A percentile compares a stretch with the other conserved stretches of the same genome.
These are phyloP conservation scores for Lagodon rhomboides DNA, from an alignment of 2,797 vertebrate genomes.

Conservation along the genomic window DNA sequence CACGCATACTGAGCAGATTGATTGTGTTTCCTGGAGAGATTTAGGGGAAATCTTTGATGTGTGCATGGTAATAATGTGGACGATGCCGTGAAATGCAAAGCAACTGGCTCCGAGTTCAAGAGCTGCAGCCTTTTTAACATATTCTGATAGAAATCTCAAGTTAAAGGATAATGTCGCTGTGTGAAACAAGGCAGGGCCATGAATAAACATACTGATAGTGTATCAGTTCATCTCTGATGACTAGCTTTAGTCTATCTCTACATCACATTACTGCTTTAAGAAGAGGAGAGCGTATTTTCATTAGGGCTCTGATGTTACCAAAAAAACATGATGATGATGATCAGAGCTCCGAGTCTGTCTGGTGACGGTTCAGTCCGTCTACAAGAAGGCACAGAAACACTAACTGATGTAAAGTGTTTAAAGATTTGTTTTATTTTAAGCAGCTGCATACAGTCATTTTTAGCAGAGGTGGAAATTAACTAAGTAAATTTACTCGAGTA, in stretches of 20 bases:
- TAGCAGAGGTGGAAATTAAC: no score
- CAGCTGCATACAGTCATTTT: no score
- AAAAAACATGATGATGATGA: slow-evolving; percentile 1
- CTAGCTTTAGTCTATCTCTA: background rate
- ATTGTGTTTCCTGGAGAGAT: slow-evolving; percentile 78
- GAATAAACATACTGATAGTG: slow-evolving; percentile 24
- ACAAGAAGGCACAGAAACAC: background rate
- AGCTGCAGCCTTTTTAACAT: slow-evolving; percentile 40
- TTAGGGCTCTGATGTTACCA: background rate
- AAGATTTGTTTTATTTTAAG: no score
- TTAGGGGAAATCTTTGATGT: slow-evolving; percentile 76
- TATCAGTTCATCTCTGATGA: slow-evolving; percentile 37
- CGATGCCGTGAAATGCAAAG: slow-evolving; percentile 62
- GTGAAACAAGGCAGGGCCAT: slow-evolving; percentile 26
- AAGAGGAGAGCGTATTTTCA: slow-evolving; percentile 35
- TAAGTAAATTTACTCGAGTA: no score
- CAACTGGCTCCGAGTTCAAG: slow-evolving; percentile 59
- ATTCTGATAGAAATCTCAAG: slow-evolving; percentile 42
- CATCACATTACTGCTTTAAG: slow-evolving; percentile 32
- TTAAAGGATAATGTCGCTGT: slow-evolving; percentile 38
- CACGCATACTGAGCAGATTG: slow-evolving; percentile 80
- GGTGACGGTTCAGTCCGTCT: slow-evolving; percentile 15
- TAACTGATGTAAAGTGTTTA: slow-evolving; percentile 27
- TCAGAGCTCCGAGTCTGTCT: slow-evolving; percentile 3
- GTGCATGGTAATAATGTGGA: slow-evolving; percentile 77